phyloP scores from a whole-genome alignment of 2,797 vertebrate species.

The Enteromius radiatus region DNA sequence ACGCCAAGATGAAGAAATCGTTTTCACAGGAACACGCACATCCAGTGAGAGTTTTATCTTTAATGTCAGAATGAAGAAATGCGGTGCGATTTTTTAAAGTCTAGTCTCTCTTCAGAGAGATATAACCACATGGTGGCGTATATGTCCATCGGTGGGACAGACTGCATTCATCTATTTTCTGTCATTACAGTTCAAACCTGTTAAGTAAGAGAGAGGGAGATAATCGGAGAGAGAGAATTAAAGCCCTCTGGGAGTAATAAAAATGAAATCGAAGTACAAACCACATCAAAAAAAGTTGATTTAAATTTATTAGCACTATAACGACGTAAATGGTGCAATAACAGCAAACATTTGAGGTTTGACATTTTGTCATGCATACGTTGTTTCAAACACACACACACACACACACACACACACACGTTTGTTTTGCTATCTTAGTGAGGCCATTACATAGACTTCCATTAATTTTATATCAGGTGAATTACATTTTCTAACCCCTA shows the following conservation, averaged over 20 bases:
- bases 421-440: no score
- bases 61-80: not conserved
- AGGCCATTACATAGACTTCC: no score
- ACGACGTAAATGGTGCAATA: not conserved
- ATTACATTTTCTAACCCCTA: no score
- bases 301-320: slow-evolving; percentile 23
- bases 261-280: slow-evolving; percentile 18
- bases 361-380: not conserved
- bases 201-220: slow-evolving; percentile 7
- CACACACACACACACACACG: no score
- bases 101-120: not conserved
- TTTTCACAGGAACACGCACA: slow-evolving; percentile 1
- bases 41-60: slow-evolving; percentile 9
- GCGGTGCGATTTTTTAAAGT: not conserved
- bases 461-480: no score
- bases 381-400: not conserved
- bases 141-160: slow-evolving; percentile 11
- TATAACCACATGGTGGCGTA: slow-evolving; percentile 58
- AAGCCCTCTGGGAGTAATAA: slow-evolving; percentile 26
- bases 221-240: not conserved
- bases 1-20: not conserved
- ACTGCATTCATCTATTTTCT: not conserved
- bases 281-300: slow-evolving; percentile 32
- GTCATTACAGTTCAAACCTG: not conserved
- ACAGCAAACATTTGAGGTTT: not conserved